A percentile compares a stretch with the other conserved stretches of the same genome.
Conservation (phyloP, 2,797 vertebrate species). For the Rhinatrema bivittatum region DNA sequence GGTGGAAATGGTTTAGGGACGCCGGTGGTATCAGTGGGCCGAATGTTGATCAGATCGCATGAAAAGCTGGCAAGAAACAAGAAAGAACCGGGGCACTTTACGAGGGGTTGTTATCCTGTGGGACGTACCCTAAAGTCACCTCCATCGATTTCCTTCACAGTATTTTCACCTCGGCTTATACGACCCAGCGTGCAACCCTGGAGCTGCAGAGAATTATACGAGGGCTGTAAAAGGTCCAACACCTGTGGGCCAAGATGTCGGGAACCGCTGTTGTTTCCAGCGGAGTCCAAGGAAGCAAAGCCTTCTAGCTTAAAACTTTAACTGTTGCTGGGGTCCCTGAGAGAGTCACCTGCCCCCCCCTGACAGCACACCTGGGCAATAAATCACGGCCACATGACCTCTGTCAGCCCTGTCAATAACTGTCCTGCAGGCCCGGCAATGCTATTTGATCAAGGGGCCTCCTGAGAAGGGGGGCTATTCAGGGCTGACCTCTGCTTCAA, state of each 20-base stretch:
- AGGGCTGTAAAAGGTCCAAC: conserved; percentile 1
- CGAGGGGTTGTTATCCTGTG: conserved; percentile 10
- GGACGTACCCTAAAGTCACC: conserved; percentile 23
- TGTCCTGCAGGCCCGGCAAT: conserved; percentile 28
- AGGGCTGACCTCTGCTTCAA: conserved; percentile 46
- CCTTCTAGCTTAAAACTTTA: conserved; percentile 42
- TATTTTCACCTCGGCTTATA: conserved; percentile 15
- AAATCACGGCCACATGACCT: conserved; percentile 47
- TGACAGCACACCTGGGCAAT: conserved; percentile 52
- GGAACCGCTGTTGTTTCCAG: background rate
- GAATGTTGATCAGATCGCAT: too few relatives aligned
- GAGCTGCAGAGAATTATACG: background rate
- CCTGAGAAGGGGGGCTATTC: conserved; percentile 8
- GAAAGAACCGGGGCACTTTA: too few relatives aligned
- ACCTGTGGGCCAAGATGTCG: conserved; percentile 3
- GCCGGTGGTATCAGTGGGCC: too few relatives aligned
- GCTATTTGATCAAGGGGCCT: conserved; percentile 34
- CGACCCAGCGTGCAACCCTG: conserved; percentile 10
- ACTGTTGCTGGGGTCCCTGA: conserved; percentile 24
- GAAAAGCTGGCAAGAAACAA: too few relatives aligned
- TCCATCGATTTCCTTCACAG: conserved; percentile 27
- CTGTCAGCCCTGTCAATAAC: conserved; percentile 41
- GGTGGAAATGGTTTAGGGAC: too few relatives aligned
- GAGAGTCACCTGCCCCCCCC: conserved; percentile 31
- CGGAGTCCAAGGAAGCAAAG: background rate